These are phyloP conservation scores for Zosterops pallidus DNA, from an alignment of 2,113 vertebrate species.

Conservation along the genomic window DNA sequence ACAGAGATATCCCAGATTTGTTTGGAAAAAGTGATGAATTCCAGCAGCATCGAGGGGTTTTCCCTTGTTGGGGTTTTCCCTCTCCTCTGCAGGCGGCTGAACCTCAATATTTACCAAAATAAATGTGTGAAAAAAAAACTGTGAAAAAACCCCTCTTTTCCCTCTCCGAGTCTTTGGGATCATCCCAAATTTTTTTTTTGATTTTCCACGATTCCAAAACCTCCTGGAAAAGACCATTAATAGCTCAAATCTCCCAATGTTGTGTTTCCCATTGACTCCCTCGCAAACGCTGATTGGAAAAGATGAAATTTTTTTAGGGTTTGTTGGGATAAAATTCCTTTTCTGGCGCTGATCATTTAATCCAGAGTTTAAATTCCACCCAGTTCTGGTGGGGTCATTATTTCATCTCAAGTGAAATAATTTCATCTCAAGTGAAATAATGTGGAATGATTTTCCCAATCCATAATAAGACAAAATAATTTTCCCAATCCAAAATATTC, in stretches of 20 bases:
- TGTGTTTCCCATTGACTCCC: background rate
- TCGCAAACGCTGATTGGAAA: background rate
- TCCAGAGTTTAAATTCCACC: constrained; percentile 46
- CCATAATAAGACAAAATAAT: no score
- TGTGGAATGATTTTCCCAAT: no score
- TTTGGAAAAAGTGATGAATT: background rate
- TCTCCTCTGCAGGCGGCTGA: background rate
- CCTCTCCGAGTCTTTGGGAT: background rate
- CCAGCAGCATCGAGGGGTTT: fast-evolving
- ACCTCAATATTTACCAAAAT: background rate
- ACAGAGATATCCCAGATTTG: background rate
- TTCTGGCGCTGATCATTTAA: background rate
- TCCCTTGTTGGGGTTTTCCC: background rate
- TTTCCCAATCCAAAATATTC: constrained; percentile 32
- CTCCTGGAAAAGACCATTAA: background rate
- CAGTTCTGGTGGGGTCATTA: constrained; percentile 3
- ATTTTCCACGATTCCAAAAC: background rate
- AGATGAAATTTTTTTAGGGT: background rate
- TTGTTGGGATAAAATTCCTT: background rate
- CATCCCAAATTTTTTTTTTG: background rate
- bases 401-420: background rate
- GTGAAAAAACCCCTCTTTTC: background rate
- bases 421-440: constrained; percentile 2
- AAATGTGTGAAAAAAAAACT: background rate
- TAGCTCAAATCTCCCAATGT: background rate